Conservation (phyloP, 2,113 vertebrate genomes). For the Nesoenas mayeri region DNA sequence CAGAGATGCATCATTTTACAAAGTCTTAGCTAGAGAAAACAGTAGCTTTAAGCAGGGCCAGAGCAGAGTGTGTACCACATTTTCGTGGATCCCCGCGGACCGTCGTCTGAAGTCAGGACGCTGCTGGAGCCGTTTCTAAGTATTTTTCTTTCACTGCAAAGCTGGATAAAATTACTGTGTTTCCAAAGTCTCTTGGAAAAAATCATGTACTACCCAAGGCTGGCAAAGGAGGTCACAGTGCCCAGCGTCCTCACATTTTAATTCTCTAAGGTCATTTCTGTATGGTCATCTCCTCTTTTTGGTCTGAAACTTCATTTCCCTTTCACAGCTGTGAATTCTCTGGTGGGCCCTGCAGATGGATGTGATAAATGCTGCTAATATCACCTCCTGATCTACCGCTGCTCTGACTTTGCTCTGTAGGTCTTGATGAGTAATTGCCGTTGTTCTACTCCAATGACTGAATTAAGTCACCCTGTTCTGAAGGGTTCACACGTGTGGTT, state of each 20-base stretch:
- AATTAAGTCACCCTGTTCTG: conserved; percentile 73
- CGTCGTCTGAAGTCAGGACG: background rate
- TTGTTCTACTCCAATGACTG: conserved; percentile 83
- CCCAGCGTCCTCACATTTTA: background rate
- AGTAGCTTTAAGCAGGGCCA: background rate
- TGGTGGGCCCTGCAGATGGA: conserved; percentile 79
- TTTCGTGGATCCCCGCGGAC: background rate
- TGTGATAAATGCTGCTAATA: conserved; percentile 91
- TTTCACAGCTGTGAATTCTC: conserved; percentile 86
- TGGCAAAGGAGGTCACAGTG: background rate
- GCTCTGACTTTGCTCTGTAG: conserved; percentile 80
- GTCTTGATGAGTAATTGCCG: conserved; percentile 82
- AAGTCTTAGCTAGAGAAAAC: background rate
- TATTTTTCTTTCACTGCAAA: conserved; percentile 12
- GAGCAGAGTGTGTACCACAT: background rate
- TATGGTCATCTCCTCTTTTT: conserved; percentile 19
- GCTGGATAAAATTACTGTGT: background rate
- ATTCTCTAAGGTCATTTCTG: conserved; percentile 50
- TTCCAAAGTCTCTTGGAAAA: background rate
- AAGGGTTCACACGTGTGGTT: conserved; percentile 60
- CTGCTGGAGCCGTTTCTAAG: background rate
- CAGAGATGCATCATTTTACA: background rate
- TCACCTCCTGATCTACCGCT: conserved; percentile 86
- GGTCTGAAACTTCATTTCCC: conserved; percentile 81
- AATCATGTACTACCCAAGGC: background rate